Base-by-base conservation (phyloP, 2,797 vertebrate species). In the Pseudochirops corinnae region DNA sequence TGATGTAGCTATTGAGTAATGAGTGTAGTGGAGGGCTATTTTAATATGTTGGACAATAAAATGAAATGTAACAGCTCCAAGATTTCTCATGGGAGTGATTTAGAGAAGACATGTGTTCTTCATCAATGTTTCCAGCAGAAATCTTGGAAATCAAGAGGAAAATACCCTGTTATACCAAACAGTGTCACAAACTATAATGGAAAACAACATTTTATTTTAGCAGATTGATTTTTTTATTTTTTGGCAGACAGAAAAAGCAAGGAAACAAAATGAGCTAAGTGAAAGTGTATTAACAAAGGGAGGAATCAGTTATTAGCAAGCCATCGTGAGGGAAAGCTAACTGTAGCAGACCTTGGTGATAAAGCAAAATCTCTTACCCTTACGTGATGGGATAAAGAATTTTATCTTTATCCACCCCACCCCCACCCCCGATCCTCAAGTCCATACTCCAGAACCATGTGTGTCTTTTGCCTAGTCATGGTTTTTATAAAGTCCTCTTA, bases 1-100 rank as follows among this genome's bases (percentile, higher is more conserved):
- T 98, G 97, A 98, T 98, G 97, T 93, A 98, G 94, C 94, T 98
- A 55, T 98, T 98, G 97, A 97, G 97, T 98, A 98, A 96, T 98
- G 94, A 55, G 55, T 97, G 95, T 96, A 97, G 74, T 97, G 95
- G 96, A 97, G 97, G 97, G 95, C 92, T 97, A 94, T 98, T 98
- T 97, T 98, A 98, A 97, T 98, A 97, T 94, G 92, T 97, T 97
- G 97, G 94, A 97, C 97, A 98, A 97, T 98, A 98, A 98, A 98
- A 97, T 97, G 96, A 96, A 98, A 98, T 97, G 96, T 98, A 98
- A 98, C 97, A 95, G 96, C 97, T 98, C 97, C 97, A 98, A 90
- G 96, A 97, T 98, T 98, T 98, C 98, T 98, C 98, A 52, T 93
- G 98, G 97, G 98, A 98, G 97, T 98, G 97, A 98, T 98, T 98